phyloP scores from a whole-genome alignment of 2,888 invertebrate genomes.

The Eugnorisma glareosa region DNA sequence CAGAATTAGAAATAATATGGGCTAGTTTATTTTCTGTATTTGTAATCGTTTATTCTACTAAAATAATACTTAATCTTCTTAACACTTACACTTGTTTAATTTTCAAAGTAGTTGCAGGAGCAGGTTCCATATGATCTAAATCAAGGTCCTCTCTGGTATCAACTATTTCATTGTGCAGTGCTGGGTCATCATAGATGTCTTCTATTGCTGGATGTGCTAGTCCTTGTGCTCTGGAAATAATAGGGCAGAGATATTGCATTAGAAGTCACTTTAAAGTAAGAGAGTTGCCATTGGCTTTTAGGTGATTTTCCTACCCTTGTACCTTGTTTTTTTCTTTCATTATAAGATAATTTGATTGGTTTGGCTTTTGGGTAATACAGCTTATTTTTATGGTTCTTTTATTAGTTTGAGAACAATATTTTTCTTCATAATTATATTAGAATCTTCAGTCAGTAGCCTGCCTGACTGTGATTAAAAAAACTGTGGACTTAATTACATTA shows the following conservation, averaged over 20 bases:
- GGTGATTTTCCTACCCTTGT: not conserved
- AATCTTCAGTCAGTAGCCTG: not conserved
- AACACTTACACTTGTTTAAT: slow-evolving; percentile 84
- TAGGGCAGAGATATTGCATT: slow-evolving; percentile 1
- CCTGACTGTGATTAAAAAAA: not conserved
- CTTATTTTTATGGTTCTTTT: not conserved
- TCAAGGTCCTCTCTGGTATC: slow-evolving; percentile 78
- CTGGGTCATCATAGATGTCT: slow-evolving; percentile 83
- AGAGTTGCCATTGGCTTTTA: not conserved
- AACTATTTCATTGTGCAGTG: slow-evolving; percentile 76
- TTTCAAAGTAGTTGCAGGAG: slow-evolving; percentile 76
- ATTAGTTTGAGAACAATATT: not conserved
- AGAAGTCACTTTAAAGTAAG: not conserved
- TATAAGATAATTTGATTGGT: not conserved
- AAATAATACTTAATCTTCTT: not conserved
- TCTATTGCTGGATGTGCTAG: slow-evolving; percentile 82
- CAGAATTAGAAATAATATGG: not conserved
- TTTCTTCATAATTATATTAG: not conserved
- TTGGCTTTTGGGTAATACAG: not conserved
- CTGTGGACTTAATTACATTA: too few relatives aligned
- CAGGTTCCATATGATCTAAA: slow-evolving; percentile 65
- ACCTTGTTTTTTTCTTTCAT: not conserved
- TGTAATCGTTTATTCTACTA: not conserved
- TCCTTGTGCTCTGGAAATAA: slow-evolving; percentile 75
- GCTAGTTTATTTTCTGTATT: slow-evolving; percentile 75